Evolutionary conservation across 2,888 invertebrate species (phyloP).

Genomic region (Ischnus inquisitorius): DNA sequence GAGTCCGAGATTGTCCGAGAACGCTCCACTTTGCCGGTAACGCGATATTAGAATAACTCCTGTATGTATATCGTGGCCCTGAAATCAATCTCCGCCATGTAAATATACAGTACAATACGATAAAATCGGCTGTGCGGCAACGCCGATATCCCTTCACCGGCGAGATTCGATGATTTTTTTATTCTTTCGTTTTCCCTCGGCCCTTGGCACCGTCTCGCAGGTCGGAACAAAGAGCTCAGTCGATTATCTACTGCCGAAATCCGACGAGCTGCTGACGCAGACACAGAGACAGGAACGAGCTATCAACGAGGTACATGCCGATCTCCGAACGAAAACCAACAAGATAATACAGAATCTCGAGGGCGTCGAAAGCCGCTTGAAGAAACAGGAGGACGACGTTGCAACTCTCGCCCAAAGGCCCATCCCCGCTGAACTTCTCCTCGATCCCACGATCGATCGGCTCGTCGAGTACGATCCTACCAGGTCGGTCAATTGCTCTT

Average conservation of each 20-base stretch:
- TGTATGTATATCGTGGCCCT: constrained; percentile 66
- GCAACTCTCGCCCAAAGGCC: constrained; percentile 92
- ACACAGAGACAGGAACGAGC: constrained; percentile 95
- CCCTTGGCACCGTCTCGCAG: constrained; percentile 66
- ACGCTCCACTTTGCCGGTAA: constrained; percentile 10
- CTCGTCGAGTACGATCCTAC: constrained; percentile 92
- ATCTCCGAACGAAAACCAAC: constrained; percentile 93
- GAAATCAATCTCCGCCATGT: constrained; percentile 69
- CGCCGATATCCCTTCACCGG: constrained; percentile 22
- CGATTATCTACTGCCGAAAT: constrained; percentile 94
- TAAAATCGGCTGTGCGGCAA: background rate
- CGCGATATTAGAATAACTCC: constrained; percentile 61
- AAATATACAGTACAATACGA: constrained; percentile 1
- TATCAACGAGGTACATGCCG: constrained; percentile 94
- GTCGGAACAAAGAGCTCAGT: constrained; percentile 95
- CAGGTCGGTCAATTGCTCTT: constrained; percentile 86
- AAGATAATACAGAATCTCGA: constrained; percentile 95
- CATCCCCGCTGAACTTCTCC: constrained; percentile 90
- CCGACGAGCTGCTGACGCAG: constrained; percentile 93
- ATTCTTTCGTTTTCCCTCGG: background rate
- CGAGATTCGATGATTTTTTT: background rate
- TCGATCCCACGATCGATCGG: constrained; percentile 92
- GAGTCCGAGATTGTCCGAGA: constrained; percentile 27
- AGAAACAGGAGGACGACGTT: constrained; percentile 94
- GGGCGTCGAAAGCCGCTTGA: constrained; percentile 93